phyloP scores from a whole-genome alignment of 2,888 invertebrate species.

The Schizaphis graminum region DNA sequence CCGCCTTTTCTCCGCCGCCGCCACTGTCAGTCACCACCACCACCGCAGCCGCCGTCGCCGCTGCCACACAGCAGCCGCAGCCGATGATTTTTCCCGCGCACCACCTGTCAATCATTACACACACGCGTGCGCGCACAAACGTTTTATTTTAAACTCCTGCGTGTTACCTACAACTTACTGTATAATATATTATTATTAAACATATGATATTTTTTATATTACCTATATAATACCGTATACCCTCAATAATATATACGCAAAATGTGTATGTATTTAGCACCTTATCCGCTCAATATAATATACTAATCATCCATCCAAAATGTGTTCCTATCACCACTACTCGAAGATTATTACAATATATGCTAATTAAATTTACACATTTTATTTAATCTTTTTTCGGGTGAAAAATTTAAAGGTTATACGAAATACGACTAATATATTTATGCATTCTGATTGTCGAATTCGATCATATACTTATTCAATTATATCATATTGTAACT shows the following conservation, averaged over 20 bases:
- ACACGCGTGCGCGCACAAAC: background rate
- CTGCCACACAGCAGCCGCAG: conserved; percentile 64
- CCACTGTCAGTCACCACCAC: conserved; percentile 9
- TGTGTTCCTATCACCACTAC: too few species aligned
- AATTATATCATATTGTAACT: background rate
- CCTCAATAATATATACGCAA: background rate
- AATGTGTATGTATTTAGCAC: background rate
- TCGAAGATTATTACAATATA: background rate
- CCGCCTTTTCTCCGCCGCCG: conserved; percentile 55
- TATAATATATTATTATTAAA: background rate
- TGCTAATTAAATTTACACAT: background rate
- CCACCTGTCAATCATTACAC: conserved; percentile 66
- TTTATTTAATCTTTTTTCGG: background rate
- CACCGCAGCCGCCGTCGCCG: conserved; percentile 28
- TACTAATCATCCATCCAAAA: background rate
- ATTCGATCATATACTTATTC: background rate
- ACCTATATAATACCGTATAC: background rate
- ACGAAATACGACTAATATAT: background rate
- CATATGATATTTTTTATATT: background rate
- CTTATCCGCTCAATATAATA: conserved; percentile 25
- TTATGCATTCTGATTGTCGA: background rate
- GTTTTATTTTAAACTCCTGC: background rate
- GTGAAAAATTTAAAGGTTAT: background rate
- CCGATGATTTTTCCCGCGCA: conserved; percentile 69
- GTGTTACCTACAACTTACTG: background rate